These are phyloP conservation scores for Hoplodrina ambigua DNA, from an alignment of 2,888 invertebrate genomes.

Conservation along the genomic window DNA sequence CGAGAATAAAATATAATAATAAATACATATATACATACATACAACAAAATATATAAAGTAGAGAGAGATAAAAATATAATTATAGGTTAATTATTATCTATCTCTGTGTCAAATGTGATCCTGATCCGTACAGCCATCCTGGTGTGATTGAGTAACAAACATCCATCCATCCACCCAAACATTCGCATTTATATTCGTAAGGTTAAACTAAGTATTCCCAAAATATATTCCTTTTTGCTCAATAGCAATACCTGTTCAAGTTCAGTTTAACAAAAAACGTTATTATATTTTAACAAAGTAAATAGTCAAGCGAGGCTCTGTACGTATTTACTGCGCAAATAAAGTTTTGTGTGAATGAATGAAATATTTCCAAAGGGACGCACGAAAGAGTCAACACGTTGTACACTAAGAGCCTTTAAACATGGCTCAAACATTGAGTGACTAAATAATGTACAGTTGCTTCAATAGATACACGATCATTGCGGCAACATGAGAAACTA, in stretches of 20 bases:
- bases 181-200: too few species aligned
- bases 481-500: neutral
- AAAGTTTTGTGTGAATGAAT: slow-evolving; percentile 2
- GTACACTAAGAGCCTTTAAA: slow-evolving; percentile 4
- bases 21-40: too few species aligned
- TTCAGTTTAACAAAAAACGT: neutral
- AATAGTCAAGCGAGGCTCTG: slow-evolving; percentile 16
- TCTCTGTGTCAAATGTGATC: too few species aligned
- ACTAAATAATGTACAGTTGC: neutral
- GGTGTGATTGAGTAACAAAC: too few species aligned
- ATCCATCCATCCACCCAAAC: too few species aligned
- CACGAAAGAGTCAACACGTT: slow-evolving; percentile 20
- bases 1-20: too few species aligned
- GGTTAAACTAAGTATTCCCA: neutral
- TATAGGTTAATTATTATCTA: too few species aligned
- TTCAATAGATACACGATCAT: slow-evolving; percentile 5
- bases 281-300: slow-evolving; percentile 8
- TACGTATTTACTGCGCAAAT: slow-evolving; percentile 25
- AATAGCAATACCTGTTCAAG: neutral
- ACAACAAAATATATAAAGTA: too few species aligned
- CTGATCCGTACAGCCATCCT: too few species aligned
- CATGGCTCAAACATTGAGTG: slow-evolving; percentile 2
- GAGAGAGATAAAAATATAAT: too few species aligned
- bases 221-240: neutral
- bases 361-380: slow-evolving; percentile 18